phyloP scores from a whole-genome alignment of 2,113 vertebrate genomes.

The Calyptomena viridis region DNA sequence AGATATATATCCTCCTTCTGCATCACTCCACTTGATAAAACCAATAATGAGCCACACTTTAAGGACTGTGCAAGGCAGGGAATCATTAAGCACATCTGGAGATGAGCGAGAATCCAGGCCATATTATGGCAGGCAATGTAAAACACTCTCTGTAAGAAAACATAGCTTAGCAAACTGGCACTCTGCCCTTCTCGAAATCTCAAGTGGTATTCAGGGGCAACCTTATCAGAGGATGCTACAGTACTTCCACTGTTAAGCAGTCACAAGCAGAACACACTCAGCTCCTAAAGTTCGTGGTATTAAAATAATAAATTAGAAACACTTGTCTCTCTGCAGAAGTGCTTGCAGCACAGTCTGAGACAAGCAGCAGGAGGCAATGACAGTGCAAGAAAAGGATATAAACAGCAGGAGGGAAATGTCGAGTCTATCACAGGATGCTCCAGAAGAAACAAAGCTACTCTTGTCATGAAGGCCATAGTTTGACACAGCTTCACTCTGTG shows the following conservation, averaged over 20 bases:
- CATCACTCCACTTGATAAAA: not conserved
- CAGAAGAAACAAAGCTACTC: not conserved
- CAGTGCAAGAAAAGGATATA: not conserved
- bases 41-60: not conserved
- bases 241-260: not conserved
- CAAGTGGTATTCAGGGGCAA: not conserved
- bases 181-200: not conserved
- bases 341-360: not conserved
- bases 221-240: not conserved
- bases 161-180: not conserved
- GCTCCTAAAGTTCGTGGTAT: not conserved
- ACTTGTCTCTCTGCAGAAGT: not conserved
- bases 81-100: not conserved
- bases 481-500: not conserved
- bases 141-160: not conserved
- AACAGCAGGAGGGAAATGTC: not conserved
- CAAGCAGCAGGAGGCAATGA: constrained; percentile 8
- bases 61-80: not conserved
- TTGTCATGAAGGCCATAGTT: not conserved
- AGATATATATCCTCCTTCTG: not conserved
- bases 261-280: not conserved
- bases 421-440: not conserved
- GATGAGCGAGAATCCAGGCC: not conserved
- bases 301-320: constrained; percentile 28
- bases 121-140: not conserved